These are phyloP conservation scores for Scytalopus superciliaris DNA, from an alignment of 2,113 vertebrate species.

Conservation along the genomic window DNA sequence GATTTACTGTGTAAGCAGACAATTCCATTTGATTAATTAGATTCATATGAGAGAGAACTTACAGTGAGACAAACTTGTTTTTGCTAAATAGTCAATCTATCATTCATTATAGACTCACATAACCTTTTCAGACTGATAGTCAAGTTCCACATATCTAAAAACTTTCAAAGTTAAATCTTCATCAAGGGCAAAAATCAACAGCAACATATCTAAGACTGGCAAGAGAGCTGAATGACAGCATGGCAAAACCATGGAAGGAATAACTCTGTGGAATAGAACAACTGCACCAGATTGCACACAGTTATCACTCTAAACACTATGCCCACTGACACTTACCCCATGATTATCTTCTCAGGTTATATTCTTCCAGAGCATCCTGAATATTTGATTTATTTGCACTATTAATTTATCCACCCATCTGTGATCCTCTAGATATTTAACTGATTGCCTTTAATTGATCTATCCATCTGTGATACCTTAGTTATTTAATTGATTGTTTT, in stretches of 20 bases:
- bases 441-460: constrained; percentile 50
- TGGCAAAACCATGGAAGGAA: neutral
- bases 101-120: neutral
- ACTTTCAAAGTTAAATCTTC: neutral
- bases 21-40: neutral
- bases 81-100: neutral
- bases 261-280: neutral
- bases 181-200: neutral
- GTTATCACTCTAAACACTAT: neutral
- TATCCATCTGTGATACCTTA: constrained; percentile 39
- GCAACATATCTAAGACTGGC: neutral
- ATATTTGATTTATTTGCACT: constrained; percentile 43
- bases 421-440: constrained; percentile 46
- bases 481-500: constrained; percentile 12
- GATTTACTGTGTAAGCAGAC: neutral
- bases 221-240: neutral
- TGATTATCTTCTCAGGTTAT: constrained; percentile 17
- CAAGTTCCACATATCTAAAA: neutral
- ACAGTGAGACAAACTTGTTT: neutral
- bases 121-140: neutral
- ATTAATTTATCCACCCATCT: constrained; percentile 51
- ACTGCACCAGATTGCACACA: neutral
- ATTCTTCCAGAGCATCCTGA: neutral
- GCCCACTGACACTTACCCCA: neutral
- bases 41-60: neutral